Conservation (phyloP, 2,113 vertebrate species). For the Clarias macrocephalus region DNA sequence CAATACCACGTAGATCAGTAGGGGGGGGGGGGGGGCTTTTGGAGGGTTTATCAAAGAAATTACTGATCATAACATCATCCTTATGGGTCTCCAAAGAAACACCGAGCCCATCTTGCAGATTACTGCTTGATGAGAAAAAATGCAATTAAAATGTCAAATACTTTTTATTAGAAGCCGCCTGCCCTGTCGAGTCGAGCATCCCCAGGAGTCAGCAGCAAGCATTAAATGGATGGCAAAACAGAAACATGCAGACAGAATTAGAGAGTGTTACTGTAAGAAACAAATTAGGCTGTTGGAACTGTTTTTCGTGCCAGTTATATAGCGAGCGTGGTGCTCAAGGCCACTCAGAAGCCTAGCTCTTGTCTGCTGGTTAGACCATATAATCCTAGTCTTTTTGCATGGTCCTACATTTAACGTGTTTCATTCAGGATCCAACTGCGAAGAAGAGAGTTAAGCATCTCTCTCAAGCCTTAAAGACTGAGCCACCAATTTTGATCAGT, state of each 20-base stretch:
- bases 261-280: slow-evolving; percentile 33
- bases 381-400: neutral
- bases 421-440: neutral
- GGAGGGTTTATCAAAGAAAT: slow-evolving; percentile 71
- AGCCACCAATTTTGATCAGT: neutral
- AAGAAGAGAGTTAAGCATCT: neutral
- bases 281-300: slow-evolving; percentile 12
- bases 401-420: neutral
- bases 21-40: slow-evolving; percentile 35
- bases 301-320: neutral
- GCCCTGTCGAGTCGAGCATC: slow-evolving; percentile 64
- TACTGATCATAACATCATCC: slow-evolving; percentile 72
- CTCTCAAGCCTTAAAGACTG: neutral
- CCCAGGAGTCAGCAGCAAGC: slow-evolving; percentile 61
- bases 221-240: slow-evolving; percentile 61
- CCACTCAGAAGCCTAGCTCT: neutral
- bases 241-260: slow-evolving; percentile 34
- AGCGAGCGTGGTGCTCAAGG: neutral
- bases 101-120: slow-evolving; percentile 71
- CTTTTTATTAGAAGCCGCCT: slow-evolving; percentile 74
- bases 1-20: slow-evolving; percentile 49
- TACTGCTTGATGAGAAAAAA: slow-evolving; percentile 78
- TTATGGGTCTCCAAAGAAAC: slow-evolving; percentile 74
- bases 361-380: neutral
- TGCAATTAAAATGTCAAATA: slow-evolving; percentile 78